Evolutionary conservation across 1,140 invertebrate species (phyloP), one percentile per base, ranked within the genome.

Genomic region (Zaprionus taronus): DNA sequence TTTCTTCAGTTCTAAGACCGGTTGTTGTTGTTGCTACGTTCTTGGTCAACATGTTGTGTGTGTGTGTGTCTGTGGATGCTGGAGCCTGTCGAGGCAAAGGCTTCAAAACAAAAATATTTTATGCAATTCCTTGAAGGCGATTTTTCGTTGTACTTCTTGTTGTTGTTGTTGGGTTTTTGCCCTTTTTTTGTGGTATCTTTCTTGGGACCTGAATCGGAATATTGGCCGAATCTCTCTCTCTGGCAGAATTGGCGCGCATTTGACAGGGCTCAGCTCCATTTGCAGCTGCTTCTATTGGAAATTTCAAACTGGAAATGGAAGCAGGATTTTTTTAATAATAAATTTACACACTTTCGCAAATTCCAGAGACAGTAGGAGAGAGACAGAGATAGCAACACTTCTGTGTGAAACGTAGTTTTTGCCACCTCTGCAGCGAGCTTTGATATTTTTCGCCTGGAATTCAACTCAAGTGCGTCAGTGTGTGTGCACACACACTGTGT

Each of bases 111-210:
- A 72, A 72, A 64, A 79, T 87, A 82, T 87, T 87, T 83, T 83
- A 90, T 90, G 84, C 81, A 87, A 87, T 87, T 87, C 81, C 85
- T 87, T 90, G 84, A 87, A 87, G 81, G 77, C 81, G 75, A 79
- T 76, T 90, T 89, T 77, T 81, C 69, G 67, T 58, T 65, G 66
- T 70, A 36, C 57, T 41, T 63, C 22, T n/a, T 55, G 58, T 28
- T 41, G 22, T 20, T 69, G 56, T 28, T 53, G 31, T 20, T 69
- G 56, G 31, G 34, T 49, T 26, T 22, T 65, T 61, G n/a, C 56
- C 31, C 31, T 22, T 31, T 72, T 69, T 38, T 56, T 60, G 60
- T 41, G 62, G 51, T 60, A 75, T 79, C 56, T 56, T 72, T 68
- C 70, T 69, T 75, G 61, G 75, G 65, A 65, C 34, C 73, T 65